A percentile compares a stretch with the other conserved stretches of the same genome.
Evolutionary conservation across 2,113 vertebrate species (phyloP).

Genomic region (Dendropsophus ebraccatus): DNA sequence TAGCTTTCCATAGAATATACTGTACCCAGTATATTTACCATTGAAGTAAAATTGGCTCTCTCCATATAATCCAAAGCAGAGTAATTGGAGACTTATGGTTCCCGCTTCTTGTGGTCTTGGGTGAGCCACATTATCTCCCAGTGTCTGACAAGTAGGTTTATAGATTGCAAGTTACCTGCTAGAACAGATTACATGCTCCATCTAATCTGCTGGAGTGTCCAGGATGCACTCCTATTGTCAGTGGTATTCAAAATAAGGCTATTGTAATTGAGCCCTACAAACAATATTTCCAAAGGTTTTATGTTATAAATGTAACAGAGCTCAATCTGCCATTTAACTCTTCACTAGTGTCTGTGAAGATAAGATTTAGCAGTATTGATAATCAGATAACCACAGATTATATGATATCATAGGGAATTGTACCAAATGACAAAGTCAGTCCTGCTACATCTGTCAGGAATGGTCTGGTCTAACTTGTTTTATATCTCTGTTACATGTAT

Average conservation of each 20-base stretch:
- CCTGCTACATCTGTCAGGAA: not conserved
- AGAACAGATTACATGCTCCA: not conserved
- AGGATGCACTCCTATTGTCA: not conserved
- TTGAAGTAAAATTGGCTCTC: not conserved
- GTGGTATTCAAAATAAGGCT: not conserved
- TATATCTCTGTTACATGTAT: not conserved
- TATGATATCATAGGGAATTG: not conserved
- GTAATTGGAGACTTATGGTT: not conserved
- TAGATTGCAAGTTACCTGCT: constrained; percentile 11
- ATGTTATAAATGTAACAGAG: not conserved
- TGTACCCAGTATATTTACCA: not conserved
- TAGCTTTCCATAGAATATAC: not conserved
- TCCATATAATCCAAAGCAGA: not conserved
- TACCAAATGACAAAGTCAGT: not conserved
- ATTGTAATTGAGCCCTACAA: not conserved
- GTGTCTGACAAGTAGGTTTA: constrained; percentile 13
- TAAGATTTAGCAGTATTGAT: not conserved
- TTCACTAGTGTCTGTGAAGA: not conserved
- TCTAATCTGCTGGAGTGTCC: not conserved
- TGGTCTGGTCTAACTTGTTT: constrained; percentile 7
- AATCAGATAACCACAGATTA: not conserved
- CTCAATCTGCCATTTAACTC: not conserved
- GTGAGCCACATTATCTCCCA: constrained; percentile 1
- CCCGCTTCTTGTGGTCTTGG: not conserved
- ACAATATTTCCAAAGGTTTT: not conserved